Conservation (phyloP, 2,888 invertebrate genomes). For the Tetranychus piercei region DNA sequence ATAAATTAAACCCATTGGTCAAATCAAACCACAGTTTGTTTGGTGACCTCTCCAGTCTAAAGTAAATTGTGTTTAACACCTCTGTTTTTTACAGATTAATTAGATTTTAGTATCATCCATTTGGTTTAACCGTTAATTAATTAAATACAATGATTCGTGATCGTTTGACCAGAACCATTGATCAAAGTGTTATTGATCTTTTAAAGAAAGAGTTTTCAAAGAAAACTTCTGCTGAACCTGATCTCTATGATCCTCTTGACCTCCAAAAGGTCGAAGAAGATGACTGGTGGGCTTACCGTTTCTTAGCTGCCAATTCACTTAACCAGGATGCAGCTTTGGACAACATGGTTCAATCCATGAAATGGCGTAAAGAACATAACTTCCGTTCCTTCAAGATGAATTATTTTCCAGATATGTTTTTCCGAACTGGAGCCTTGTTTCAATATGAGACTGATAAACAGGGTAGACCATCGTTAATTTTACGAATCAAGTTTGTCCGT, state of each 20-base stretch:
- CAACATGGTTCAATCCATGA: not conserved
- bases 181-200: not conserved
- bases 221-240: not conserved
- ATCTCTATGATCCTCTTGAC: not conserved
- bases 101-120: not conserved
- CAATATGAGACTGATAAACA: not conserved
- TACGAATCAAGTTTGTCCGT: slow-evolving; percentile 3
- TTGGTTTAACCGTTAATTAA: not conserved
- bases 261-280: not conserved
- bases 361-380: slow-evolving; percentile 2
- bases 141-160: not conserved
- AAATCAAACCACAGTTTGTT: no score
- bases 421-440: not conserved
- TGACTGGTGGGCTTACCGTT: slow-evolving; percentile 2
- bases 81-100: not conserved
- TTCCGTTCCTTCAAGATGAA: not conserved
- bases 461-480: not conserved
- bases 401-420: slow-evolving; percentile 1
- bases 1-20: no score
- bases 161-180: not conserved
- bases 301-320: not conserved
- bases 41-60: no score
- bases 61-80: not conserved
- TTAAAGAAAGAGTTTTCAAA: not conserved
- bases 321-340: not conserved